phyloP scores from a whole-genome alignment of 2,797 vertebrate species.

The Enteromius treurensis region DNA sequence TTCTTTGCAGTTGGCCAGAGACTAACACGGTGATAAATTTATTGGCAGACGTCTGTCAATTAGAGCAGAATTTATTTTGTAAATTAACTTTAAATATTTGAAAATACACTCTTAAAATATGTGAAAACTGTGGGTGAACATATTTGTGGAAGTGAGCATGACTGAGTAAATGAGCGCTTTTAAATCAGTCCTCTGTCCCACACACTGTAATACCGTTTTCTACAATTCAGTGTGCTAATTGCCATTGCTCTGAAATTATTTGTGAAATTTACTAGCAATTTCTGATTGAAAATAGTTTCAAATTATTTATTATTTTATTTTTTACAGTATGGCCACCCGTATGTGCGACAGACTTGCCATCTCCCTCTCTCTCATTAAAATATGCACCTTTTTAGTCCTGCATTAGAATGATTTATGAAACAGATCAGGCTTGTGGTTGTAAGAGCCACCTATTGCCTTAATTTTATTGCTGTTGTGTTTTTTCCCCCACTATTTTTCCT shows the following conservation, averaged over 20 bases:
- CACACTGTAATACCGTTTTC: neutral
- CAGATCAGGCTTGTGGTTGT: conserved; percentile 64
- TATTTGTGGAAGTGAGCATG: conserved; percentile 6
- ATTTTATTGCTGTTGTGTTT: conserved; percentile 77
- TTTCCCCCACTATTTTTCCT: conserved; percentile 60
- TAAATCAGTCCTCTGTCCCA: conserved; percentile 2
- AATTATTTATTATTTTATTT: neutral
- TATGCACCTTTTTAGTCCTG: conserved; percentile 75
- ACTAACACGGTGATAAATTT: neutral
- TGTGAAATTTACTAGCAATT: neutral
- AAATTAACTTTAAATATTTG: conserved; percentile 5
- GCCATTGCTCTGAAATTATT: neutral
- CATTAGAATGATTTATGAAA: conserved; percentile 81
- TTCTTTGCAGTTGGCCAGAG: neutral
- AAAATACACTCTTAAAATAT: neutral
- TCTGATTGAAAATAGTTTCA: neutral
- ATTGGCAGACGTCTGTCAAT: conserved; percentile 7
- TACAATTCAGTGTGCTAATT: neutral
- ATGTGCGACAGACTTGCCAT: conserved; percentile 32
- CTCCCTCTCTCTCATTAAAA: conserved; percentile 69
- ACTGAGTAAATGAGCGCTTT: neutral
- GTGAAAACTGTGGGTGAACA: neutral
- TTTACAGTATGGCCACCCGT: neutral
- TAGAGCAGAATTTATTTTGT: neutral
- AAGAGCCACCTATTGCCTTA: conserved; percentile 72